A percentile compares a stretch with the other conserved stretches of the same genome.
phyloP scores from a whole-genome alignment of 1,140 invertebrate genomes.

The Rhagoletis pomonella region DNA sequence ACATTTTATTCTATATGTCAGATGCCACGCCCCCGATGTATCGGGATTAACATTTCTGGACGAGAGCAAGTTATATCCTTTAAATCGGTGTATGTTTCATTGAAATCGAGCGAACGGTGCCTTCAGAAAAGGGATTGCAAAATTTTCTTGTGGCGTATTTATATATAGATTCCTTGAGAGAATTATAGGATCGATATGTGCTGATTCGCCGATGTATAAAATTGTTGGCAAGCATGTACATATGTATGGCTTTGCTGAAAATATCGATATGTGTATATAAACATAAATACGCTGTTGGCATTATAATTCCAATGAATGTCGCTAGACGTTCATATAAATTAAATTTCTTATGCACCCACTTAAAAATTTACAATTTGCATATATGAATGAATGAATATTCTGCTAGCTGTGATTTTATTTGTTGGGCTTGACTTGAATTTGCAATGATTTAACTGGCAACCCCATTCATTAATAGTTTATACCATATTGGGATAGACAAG shows the following conservation, averaged over 20 bases:
- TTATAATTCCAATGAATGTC: neutral
- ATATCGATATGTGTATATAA: neutral
- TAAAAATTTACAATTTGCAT: neutral
- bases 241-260: neutral
- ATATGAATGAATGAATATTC: neutral
- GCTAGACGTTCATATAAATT: neutral
- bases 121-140: too few relatives aligned
- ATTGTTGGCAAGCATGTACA: too few relatives aligned
- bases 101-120: too few relatives aligned
- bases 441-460: neutral
- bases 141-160: too few relatives aligned
- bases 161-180: too few relatives aligned
- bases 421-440: constrained; percentile 32
- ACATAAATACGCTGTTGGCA: neutral
- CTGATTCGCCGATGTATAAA: too few relatives aligned
- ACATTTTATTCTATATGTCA: too few relatives aligned
- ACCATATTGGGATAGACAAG: neutral
- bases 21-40: too few relatives aligned
- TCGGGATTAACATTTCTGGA: too few relatives aligned
- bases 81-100: too few relatives aligned
- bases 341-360: neutral
- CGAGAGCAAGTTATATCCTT: too few relatives aligned
- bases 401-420: neutral
- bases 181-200: too few relatives aligned
- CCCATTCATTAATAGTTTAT: neutral